A percentile compares a stretch with the other conserved stretches of the same genome.
Evolutionary conservation across 2,797 vertebrate species (phyloP).

Genomic region (Darevskia nairensis): DNA sequence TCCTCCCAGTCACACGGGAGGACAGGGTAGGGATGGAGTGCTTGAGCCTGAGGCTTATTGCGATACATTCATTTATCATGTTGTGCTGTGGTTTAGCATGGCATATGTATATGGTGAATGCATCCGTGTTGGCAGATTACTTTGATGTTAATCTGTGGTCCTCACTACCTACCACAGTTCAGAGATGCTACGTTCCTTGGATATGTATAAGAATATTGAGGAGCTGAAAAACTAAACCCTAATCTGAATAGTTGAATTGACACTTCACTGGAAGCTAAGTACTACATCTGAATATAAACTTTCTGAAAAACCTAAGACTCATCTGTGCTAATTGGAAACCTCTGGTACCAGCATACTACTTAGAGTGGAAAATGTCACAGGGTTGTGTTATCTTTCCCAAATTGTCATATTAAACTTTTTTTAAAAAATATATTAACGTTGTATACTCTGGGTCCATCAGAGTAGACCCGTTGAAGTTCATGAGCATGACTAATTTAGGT

Average conservation of each 20-base stretch:
- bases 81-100: too few species aligned
- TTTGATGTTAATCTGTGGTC: conserved; percentile 6
- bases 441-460: too few species aligned
- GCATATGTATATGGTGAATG: too few species aligned
- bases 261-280: neutral
- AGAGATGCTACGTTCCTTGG: neutral
- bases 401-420: too few species aligned
- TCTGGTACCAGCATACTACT: neutral
- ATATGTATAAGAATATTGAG: neutral
- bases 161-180: too few species aligned
- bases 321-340: neutral
- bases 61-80: too few species aligned
- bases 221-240: neutral
- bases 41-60: too few species aligned
- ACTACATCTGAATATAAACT: neutral
- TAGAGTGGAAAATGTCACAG: neutral
- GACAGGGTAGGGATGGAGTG: too few species aligned
- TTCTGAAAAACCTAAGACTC: neutral
- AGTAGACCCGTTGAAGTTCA: too few species aligned
- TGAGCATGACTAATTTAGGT: too few species aligned
- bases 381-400: neutral
- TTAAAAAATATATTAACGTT: neutral
- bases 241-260: neutral
- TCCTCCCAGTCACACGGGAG: too few species aligned
- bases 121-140: neutral